phyloP scores from a whole-genome alignment of 1,140 invertebrate species.

The Bombus balteatus region DNA sequence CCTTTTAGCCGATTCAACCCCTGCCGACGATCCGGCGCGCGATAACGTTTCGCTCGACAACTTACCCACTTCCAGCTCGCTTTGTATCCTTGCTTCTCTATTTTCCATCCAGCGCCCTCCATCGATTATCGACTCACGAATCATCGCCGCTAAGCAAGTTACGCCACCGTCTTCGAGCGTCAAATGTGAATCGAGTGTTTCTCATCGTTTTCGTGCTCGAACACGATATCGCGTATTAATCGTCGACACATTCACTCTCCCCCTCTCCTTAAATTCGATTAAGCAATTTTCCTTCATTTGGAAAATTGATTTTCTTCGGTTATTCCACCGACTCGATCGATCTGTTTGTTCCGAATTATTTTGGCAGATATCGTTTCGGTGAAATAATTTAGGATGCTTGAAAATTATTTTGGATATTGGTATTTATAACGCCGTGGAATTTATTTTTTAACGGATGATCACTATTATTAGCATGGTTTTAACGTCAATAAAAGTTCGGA shows the following conservation, averaged over 20 bases:
- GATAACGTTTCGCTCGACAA: constrained; percentile 81
- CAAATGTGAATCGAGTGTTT: constrained; percentile 54
- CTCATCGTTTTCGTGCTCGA: constrained; percentile 20
- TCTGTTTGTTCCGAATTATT: background rate
- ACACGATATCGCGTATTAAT: constrained; percentile 38
- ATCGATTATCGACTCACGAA: constrained; percentile 68
- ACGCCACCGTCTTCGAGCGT: constrained; percentile 47
- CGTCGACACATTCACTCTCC: background rate
- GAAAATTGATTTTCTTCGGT: background rate
- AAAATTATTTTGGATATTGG: background rate
- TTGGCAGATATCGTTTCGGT: background rate
- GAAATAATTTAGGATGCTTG: background rate
- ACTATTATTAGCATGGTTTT: background rate
- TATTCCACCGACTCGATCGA: background rate
- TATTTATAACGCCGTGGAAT: no score
- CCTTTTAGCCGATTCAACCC: constrained; percentile 76
- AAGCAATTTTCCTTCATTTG: background rate
- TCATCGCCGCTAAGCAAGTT: constrained; percentile 57
- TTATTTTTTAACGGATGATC: background rate
- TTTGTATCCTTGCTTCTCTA: constrained; percentile 67
- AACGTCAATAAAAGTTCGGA: background rate
- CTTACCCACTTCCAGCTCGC: constrained; percentile 77
- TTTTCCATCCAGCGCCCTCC: constrained; percentile 58
- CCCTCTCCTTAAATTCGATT: background rate
- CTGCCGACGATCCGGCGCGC: constrained; percentile 73